These are phyloP conservation scores for Percopsis transmontana DNA, from an alignment of 2,113 vertebrate genomes.

Conservation along the genomic window DNA sequence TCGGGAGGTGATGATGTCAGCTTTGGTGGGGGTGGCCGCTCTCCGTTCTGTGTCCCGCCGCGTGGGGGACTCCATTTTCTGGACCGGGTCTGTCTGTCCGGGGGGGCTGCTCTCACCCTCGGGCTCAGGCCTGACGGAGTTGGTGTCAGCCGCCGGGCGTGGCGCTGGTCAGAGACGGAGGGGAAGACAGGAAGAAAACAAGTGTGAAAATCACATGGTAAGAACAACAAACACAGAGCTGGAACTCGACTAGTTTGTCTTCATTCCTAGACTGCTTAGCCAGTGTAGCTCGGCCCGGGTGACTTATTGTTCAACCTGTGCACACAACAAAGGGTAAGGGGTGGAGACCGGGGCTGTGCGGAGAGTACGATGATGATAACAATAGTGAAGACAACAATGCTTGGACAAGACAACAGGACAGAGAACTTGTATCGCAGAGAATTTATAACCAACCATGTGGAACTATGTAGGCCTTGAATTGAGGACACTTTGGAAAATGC, in stretches of 20 bases:
- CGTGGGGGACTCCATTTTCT: conserved; percentile 53
- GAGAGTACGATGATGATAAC: no score
- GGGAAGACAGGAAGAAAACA: conserved; percentile 26
- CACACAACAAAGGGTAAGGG: neutral
- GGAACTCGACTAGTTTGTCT: conserved; percentile 53
- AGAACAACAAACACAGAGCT: conserved; percentile 7
- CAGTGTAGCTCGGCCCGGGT: conserved; percentile 1
- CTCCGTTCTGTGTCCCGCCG: conserved; percentile 49
- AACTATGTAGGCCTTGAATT: neutral
- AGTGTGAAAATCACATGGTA: conserved; percentile 22
- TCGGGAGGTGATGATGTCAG: conserved; percentile 46
- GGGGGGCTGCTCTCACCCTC: conserved; percentile 65
- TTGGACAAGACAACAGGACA: no score
- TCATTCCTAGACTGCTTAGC: conserved; percentile 59
- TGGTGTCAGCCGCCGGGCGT: conserved; percentile 38
- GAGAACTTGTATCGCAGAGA: no score
- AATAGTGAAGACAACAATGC: no score
- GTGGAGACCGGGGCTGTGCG: no score
- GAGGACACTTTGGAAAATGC: neutral
- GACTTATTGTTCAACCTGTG: conserved; percentile 29
- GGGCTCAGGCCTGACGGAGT: conserved; percentile 47
- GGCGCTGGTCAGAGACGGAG: conserved; percentile 49
- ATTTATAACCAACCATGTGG: no score
- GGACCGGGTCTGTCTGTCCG: conserved; percentile 33
- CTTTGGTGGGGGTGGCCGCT: conserved; percentile 47